Base-by-base conservation (phyloP, 1,140 invertebrate species). In the Subanguina moxae region DNA sequence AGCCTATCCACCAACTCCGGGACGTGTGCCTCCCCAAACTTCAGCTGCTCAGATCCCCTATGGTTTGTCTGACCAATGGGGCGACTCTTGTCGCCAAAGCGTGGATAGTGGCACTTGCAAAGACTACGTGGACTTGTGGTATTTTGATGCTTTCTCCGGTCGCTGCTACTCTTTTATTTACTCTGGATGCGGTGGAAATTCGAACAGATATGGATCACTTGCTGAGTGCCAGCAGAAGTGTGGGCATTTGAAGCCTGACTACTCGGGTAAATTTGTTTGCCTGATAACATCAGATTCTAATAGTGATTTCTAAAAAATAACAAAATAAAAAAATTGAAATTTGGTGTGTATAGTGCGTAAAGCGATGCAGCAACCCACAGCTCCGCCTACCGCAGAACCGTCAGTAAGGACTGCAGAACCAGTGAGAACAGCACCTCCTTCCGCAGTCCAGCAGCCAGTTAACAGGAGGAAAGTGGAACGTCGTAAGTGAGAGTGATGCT, bases 181-280 rank as follows among this genome's bases (percentile, higher is more conserved):
- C 74, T 87, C 88, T 0, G 91, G 91, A 45, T 94, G 92, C 78
- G 88, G 87, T 9, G 91, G 91, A 46, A 95, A 94, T 82, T 84
- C 86, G 59, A 96, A 96, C 82, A 89, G 90, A 74, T 96, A 91
- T 85, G 86, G 86, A 42, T 86, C 85, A n/a, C 84, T 87, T 28
- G 87, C 90, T 48, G 88, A 91, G 74, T 95, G 93, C 84, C 86
- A 90, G 70, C 85, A 87, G 65, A 87, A 87, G 58, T 96, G 93
- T 83, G 77, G 73, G 1, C 73, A 80, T 73, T 69, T 80, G 25
- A 61, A 56, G 32, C 66, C 61, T 25, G 42, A 59, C 45, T 59
- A 56, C 15, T 58, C 67, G n/a, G 57, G 71, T 32, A 64, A 70
- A 32, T 66, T 70, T 56, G 68, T 23, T 19, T 61, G 58, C 3